Evolutionary conservation across 2,888 invertebrate species (phyloP).

Genomic region (Mesopsocus fuscifrons): DNA sequence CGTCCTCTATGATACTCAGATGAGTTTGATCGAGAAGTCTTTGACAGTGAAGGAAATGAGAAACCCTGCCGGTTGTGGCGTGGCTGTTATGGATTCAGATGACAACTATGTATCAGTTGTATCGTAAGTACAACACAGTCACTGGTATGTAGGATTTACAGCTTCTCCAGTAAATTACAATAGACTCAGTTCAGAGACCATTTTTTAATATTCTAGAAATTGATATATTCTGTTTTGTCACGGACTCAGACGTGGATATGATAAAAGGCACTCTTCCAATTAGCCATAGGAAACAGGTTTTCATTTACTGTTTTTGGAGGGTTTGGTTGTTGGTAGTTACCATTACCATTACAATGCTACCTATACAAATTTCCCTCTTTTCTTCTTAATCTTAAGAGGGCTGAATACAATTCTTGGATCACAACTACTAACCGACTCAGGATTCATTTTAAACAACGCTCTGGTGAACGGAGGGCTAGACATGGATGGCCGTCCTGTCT

Average conservation of each 20-base stretch:
- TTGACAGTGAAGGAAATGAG: constrained; percentile 11
- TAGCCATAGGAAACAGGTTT: too few species aligned
- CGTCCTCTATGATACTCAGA: constrained; percentile 16
- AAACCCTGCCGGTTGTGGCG: constrained; percentile 29
- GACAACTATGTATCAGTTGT: constrained; percentile 48
- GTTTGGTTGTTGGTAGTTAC: too few species aligned
- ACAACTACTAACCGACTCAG: constrained; percentile 28
- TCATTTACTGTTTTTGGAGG: too few species aligned
- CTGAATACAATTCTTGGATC: constrained; percentile 33
- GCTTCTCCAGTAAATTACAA: too few species aligned
- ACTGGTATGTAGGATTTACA: too few species aligned
- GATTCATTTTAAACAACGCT: constrained; percentile 32
- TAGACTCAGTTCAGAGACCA: too few species aligned
- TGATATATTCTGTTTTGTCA: constrained; percentile 14
- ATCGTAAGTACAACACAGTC: constrained; percentile 33
- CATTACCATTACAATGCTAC: too few species aligned
- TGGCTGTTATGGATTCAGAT: constrained; percentile 41
- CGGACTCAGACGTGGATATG: too few species aligned
- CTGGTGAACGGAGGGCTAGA: constrained; percentile 16
- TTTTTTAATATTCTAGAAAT: not conserved
- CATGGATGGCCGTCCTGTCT: constrained; percentile 17
- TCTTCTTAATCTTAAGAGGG: too few species aligned
- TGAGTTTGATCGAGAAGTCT: not conserved
- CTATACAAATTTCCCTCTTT: too few species aligned
- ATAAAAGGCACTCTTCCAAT: too few species aligned